These are phyloP conservation scores for Gastrophysa polygoni DNA, from an alignment of 2,888 invertebrate genomes.

Conservation along the genomic window DNA sequence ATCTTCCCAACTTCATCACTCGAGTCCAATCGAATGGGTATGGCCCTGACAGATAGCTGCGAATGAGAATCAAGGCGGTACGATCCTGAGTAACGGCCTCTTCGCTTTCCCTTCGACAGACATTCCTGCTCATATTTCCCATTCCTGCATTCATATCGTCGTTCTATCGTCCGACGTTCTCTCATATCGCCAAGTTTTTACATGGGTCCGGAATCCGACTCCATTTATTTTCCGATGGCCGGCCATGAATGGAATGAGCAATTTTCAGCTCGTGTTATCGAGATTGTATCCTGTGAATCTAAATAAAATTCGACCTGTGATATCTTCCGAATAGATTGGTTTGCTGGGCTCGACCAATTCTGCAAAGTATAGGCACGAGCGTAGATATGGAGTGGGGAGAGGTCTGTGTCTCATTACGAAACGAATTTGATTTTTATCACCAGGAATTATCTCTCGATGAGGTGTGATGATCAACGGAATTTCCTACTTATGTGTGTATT, in stretches of 20 bases:
- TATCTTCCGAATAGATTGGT: background rate
- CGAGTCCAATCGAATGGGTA: slow-evolving; percentile 28
- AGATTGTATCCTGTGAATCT: background rate
- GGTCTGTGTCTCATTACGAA: too few relatives aligned
- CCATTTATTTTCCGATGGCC: background rate
- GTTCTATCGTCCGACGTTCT: background rate
- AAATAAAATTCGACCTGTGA: background rate
- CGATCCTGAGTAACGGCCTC: slow-evolving; percentile 51
- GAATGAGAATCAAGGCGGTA: slow-evolving; percentile 47
- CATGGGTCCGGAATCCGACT: background rate
- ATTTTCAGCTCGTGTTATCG: background rate
- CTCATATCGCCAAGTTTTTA: background rate
- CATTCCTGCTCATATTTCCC: slow-evolving; percentile 34
- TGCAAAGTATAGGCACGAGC: too few relatives aligned
- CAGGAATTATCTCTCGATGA: too few relatives aligned
- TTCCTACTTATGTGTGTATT: too few relatives aligned
- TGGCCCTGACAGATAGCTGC: slow-evolving; percentile 50
- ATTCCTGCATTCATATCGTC: slow-evolving; percentile 21
- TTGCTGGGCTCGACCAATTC: too few relatives aligned
- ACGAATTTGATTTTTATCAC: too few relatives aligned
- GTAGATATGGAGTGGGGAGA: too few relatives aligned
- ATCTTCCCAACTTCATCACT: too few relatives aligned
- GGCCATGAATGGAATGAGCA: background rate
- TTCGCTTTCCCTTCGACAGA: slow-evolving; percentile 45
- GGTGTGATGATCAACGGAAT: too few relatives aligned